Conservation (phyloP, 2,113 vertebrate genomes). For the Dolichotis patagonum region DNA sequence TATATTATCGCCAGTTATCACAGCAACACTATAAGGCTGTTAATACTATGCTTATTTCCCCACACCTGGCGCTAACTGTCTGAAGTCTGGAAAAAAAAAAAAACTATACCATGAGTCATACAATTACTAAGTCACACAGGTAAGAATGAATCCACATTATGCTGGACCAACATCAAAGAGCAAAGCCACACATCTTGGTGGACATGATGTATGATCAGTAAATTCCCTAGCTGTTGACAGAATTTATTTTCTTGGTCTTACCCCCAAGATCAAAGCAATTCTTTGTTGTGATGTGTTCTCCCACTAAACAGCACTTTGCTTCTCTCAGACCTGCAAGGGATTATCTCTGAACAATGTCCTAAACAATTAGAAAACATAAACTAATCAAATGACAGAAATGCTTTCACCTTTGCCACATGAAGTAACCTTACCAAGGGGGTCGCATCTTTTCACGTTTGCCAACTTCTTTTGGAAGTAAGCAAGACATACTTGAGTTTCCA, state of each 20-base stretch:
- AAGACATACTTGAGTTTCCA: neutral
- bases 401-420: neutral
- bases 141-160: neutral
- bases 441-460: neutral
- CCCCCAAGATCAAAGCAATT: neutral
- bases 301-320: neutral
- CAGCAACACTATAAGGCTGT: neutral
- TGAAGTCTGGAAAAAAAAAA: constrained; percentile 13
- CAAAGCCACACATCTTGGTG: neutral
- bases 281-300: neutral
- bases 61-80: neutral
- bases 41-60: neutral
- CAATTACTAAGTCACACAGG: neutral
- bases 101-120: neutral
- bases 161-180: neutral
- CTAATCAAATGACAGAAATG: neutral
- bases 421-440: neutral
- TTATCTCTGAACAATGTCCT: neutral
- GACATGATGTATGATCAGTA: neutral
- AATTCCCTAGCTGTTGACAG: neutral
- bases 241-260: neutral
- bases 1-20: neutral
- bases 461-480: neutral
- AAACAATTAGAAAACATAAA: neutral
- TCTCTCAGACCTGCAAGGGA: neutral